Percentiles rank a stretch among this genome's conserved stretches.
phyloP scores from a whole-genome alignment of 2,113 vertebrate genomes.

The Pionites leucogaster region DNA sequence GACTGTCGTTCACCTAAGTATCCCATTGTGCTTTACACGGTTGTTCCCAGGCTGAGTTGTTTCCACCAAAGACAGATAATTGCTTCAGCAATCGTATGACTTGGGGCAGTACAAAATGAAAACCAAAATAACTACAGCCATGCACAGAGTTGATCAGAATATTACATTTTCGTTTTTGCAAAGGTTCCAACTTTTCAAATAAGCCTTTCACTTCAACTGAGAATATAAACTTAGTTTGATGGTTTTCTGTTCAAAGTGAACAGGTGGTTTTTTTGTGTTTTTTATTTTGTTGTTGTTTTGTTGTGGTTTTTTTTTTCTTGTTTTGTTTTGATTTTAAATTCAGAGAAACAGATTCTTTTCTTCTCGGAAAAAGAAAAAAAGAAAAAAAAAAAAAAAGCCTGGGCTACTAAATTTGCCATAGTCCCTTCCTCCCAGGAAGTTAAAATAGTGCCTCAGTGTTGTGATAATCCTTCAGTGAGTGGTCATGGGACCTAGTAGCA shows the following conservation, averaged over 20 bases:
- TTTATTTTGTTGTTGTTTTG: no score
- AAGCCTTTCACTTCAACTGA: background rate
- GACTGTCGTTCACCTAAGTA: background rate
- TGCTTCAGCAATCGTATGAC: background rate
- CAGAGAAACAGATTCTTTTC: background rate
- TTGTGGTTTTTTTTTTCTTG: background rate
- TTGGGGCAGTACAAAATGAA: background rate
- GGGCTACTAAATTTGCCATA: accelerated
- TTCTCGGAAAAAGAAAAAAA: background rate
- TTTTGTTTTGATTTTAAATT: background rate
- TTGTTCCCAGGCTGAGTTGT: background rate
- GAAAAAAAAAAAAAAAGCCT: background rate
- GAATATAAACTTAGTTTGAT: background rate
- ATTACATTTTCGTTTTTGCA: background rate
- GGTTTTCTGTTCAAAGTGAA: background rate
- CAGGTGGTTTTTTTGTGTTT: no score
- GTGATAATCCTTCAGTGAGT: background rate
- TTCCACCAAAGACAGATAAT: background rate
- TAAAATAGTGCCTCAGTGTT: background rate
- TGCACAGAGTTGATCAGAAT: background rate
- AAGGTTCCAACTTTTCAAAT: background rate
- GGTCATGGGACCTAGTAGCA: background rate
- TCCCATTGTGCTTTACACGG: background rate
- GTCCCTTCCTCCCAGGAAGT: background rate
- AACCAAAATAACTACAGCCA: background rate